phyloP scores from a whole-genome alignment of 2,797 vertebrate species.

The Schizopygopsis malacanthus region DNA sequence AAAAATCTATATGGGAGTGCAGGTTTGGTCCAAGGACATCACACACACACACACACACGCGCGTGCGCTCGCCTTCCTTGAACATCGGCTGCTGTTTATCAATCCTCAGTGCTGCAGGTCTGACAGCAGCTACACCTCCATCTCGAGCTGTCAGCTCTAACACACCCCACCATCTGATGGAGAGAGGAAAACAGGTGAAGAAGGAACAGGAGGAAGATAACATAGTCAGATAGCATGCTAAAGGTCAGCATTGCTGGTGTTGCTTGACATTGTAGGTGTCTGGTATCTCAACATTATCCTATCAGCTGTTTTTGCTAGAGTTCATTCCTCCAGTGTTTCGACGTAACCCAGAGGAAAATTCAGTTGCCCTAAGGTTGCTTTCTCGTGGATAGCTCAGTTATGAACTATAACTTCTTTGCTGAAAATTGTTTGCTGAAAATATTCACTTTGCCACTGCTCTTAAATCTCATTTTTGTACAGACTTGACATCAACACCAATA shows the following conservation, averaged over 20 bases:
- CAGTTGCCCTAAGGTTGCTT: not conserved
- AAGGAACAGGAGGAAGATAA: not conserved
- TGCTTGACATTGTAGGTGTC: not conserved
- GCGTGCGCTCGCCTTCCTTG: not conserved
- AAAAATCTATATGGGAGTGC: constrained; percentile 17
- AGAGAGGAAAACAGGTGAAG: not conserved
- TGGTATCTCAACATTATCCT: not conserved
- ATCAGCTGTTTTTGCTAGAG: not conserved
- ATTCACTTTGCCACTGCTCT: not conserved
- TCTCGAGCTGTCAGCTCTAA: constrained; percentile 42
- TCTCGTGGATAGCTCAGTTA: not conserved
- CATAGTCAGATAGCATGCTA: not conserved
- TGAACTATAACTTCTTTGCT: not conserved
- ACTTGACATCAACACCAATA: not conserved
- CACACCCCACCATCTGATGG: constrained; percentile 19
- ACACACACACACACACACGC: constrained; percentile 2
- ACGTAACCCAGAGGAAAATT: not conserved
- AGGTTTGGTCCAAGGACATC: constrained; percentile 24
- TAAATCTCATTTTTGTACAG: not conserved
- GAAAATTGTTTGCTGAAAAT: not conserved
- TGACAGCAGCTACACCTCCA: constrained; percentile 53
- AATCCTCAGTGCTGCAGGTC: constrained; percentile 50
- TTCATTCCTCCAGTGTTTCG: constrained; percentile 11
- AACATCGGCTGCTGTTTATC: constrained; percentile 57
- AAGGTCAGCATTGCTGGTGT: constrained; percentile 5